These are phyloP conservation scores for Struthidea cinerea DNA, from an alignment of 2,113 vertebrate genomes.

Conservation along the genomic window DNA sequence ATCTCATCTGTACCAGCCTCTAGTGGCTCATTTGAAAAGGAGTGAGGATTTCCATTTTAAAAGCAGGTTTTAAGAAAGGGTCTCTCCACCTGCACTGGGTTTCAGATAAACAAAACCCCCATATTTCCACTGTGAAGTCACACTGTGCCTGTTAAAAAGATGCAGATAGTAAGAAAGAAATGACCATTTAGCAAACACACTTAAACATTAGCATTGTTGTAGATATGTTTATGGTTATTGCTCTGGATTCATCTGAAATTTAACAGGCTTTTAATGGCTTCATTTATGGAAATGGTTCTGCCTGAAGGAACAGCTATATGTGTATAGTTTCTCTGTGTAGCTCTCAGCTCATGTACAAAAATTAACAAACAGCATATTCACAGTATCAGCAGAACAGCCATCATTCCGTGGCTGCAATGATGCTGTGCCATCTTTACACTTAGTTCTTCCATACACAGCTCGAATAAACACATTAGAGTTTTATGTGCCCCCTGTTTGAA, in stretches of 20 bases:
- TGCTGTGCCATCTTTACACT: background rate
- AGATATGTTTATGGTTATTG: constrained; percentile 13
- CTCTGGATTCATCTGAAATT: constrained; percentile 12
- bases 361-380: background rate
- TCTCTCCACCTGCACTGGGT: background rate
- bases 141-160: background rate
- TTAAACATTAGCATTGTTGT: background rate
- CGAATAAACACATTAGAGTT: background rate
- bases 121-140: background rate
- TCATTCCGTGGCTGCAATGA: background rate
- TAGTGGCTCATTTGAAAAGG: background rate
- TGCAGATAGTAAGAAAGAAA: background rate
- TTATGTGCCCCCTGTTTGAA: background rate
- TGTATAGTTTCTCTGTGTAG: background rate
- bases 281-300: constrained; percentile 28
- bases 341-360: background rate
- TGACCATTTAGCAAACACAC: background rate
- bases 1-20: background rate
- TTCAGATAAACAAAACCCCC: background rate
- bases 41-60: background rate
- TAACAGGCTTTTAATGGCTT: constrained; percentile 18
- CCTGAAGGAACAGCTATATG: background rate
- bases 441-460: background rate
- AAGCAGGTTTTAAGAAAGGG: background rate
- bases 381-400: background rate